A percentile compares a stretch with the other conserved stretches of the same genome.
These are phyloP conservation scores for Astyanax mexicanus DNA, from an alignment of 2,797 vertebrate species.

Conservation along the genomic window DNA sequence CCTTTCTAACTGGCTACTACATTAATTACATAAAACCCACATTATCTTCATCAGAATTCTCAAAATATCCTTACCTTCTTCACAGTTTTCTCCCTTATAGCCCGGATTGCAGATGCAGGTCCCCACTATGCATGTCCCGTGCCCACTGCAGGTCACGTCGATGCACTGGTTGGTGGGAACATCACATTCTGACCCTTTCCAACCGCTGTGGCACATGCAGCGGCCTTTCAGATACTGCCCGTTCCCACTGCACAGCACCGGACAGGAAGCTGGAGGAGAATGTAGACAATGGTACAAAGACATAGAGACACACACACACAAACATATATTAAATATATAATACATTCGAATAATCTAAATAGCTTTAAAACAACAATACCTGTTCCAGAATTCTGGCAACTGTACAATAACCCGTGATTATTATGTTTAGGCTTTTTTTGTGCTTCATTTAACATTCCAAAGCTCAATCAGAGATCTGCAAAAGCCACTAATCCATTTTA, in stretches of 20 bases:
- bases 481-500: neutral
- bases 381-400: neutral
- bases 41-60: neutral
- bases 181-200: constrained; percentile 97
- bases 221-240: constrained; percentile 98
- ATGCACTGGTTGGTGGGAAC: constrained; percentile 97
- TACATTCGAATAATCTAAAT: neutral
- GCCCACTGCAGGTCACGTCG: constrained; percentile 92
- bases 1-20: neutral
- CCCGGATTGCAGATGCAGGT: constrained; percentile 98
- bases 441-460: neutral
- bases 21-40: too few species aligned
- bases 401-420: neutral
- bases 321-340: too few species aligned
- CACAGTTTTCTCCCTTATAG: constrained; percentile 85
- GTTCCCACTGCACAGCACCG: constrained; percentile 96
- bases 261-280: constrained; percentile 86
- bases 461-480: neutral
- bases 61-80: constrained; percentile 74
- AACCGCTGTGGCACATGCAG: constrained; percentile 97
- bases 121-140: constrained; percentile 94
- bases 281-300: too few species aligned
- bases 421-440: neutral
- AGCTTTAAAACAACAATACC: neutral
- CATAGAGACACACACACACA: too few species aligned